Conservation (phyloP, 92 coral and sea anemone genomes). For the Parazoanthus atlanticus region DNA sequence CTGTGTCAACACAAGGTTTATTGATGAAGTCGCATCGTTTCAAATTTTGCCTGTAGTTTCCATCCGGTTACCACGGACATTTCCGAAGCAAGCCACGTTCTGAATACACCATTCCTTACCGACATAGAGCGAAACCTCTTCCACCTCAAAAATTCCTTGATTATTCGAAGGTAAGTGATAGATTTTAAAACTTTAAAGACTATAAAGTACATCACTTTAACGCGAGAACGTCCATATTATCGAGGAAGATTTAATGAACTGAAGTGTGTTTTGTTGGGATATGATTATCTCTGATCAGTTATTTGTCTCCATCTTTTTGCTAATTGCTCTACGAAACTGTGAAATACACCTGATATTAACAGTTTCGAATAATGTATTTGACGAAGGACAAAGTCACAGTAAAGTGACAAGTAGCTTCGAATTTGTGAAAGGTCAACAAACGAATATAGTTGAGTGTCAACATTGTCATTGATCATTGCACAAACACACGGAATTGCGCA, state of each 20-base stretch:
- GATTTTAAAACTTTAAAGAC: neutral
- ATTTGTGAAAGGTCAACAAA: slow-evolving; percentile 22
- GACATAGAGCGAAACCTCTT: slow-evolving; percentile 84
- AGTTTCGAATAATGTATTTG: neutral
- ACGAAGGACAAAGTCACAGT: neutral
- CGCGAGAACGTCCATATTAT: neutral
- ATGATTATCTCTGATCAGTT: neutral
- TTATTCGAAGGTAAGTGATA: slow-evolving; percentile 1
- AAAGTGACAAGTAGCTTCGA: slow-evolving; percentile 7
- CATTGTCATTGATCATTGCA: neutral
- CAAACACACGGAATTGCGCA: neutral
- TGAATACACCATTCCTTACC: slow-evolving; percentile 87
- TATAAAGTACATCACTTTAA: neutral
- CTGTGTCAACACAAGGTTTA: neutral
- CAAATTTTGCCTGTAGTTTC: slow-evolving; percentile 61
- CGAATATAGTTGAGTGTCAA: neutral
- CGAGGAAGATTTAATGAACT: slow-evolving; percentile 9
- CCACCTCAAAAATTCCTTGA: slow-evolving; percentile 17
- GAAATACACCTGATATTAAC: neutral
- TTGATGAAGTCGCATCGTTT: neutral
- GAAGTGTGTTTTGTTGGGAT: neutral
- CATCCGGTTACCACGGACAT: slow-evolving; percentile 97
- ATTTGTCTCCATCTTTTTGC: neutral
- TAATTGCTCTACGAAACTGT: neutral
- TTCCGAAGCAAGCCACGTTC: slow-evolving; percentile 89